These are phyloP conservation scores for Calephelis virginiensis DNA, from an alignment of 1,140 invertebrate genomes.

Conservation along the genomic window DNA sequence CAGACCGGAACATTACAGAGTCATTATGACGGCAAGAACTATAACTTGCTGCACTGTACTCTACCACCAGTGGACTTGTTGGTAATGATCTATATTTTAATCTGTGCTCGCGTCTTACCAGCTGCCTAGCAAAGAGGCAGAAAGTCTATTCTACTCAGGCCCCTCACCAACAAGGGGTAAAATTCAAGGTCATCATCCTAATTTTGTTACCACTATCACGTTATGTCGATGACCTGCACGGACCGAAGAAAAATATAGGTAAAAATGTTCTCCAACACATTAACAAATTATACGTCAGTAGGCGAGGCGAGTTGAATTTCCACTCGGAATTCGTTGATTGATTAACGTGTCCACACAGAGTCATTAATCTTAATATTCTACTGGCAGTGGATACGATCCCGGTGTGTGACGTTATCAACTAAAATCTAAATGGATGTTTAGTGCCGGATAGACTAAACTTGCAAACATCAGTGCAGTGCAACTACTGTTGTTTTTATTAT, in stretches of 20 bases:
- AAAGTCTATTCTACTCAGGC: too few species aligned
- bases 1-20: too few species aligned
- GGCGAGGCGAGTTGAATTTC: conserved; percentile 22
- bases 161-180: too few species aligned
- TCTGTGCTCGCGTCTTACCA: too few species aligned
- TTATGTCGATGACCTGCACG: too few species aligned
- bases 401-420: conserved; percentile 2
- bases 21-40: too few species aligned
- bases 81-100: too few species aligned
- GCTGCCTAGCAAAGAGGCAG: too few species aligned
- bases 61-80: too few species aligned
- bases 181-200: too few species aligned
- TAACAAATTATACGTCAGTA: conserved; percentile 28
- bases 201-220: too few species aligned
- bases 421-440: conserved; percentile 8
- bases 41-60: too few species aligned
- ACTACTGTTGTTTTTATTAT: background rate
- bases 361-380: conserved; percentile 30
- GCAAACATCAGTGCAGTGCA: background rate
- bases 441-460: background rate
- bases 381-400: conserved; percentile 4
- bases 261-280: background rate
- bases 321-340: conserved; percentile 32
- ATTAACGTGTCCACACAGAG: conserved; percentile 27
- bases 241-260: background rate